Conservation (phyloP, 2,797 vertebrate genomes). For the Chromis chromis region DNA sequence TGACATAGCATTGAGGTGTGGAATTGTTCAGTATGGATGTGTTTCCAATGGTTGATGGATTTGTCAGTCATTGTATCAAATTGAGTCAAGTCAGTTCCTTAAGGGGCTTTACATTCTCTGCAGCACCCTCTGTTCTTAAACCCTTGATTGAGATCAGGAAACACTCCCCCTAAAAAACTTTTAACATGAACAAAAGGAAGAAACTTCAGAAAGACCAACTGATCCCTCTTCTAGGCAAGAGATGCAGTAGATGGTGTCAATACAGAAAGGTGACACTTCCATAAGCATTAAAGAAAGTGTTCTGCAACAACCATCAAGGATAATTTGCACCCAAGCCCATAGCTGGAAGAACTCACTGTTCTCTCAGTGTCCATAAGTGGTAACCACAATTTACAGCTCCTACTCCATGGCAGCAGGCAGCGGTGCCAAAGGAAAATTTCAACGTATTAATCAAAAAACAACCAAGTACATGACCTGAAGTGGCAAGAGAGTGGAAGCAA, state of each 20-base stretch:
- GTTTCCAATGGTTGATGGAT: neutral
- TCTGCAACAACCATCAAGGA: constrained; percentile 20
- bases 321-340: constrained; percentile 23
- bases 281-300: constrained; percentile 4
- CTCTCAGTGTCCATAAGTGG: constrained; percentile 19
- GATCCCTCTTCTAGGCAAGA: too few relatives aligned
- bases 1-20: neutral
- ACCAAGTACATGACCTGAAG: constrained; percentile 5
- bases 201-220: neutral
- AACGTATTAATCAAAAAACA: constrained; percentile 22
- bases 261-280: neutral
- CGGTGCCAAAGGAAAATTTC: constrained; percentile 8
- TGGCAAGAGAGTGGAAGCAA: neutral
- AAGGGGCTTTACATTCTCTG: too few relatives aligned
- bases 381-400: constrained; percentile 43
- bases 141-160: neutral
- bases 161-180: neutral
- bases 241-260: too few relatives aligned
- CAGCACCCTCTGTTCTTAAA: neutral
- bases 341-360: constrained; percentile 32
- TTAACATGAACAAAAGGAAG: neutral
- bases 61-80: neutral
- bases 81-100: neutral
- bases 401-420: constrained; percentile 9
- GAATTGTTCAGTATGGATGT: neutral